Evolutionary conservation across 2,888 invertebrate genomes (phyloP).

Genomic region (Nesidiocoris tenuis): DNA sequence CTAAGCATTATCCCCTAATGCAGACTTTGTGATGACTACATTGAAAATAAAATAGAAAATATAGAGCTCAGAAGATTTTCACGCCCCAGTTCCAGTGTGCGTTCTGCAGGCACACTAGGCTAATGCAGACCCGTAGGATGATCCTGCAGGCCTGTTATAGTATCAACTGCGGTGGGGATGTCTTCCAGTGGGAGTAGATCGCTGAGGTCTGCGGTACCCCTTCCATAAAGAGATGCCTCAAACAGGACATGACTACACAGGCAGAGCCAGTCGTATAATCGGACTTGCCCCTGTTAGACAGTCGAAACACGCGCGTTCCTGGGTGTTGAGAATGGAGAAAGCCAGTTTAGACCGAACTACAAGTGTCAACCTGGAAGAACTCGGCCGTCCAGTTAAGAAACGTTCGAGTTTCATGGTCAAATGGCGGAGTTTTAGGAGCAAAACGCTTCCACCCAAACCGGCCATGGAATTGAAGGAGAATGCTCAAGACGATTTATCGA

Average conservation of each 20-base stretch:
- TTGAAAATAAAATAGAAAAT: no score
- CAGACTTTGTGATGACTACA: no score
- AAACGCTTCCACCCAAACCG: conserved; percentile 31
- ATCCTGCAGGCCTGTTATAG: no score
- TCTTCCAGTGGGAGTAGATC: neutral
- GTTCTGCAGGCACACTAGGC: no score
- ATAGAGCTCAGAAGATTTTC: no score
- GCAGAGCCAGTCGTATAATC: neutral
- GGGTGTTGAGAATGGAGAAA: conserved; percentile 50
- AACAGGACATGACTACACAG: neutral
- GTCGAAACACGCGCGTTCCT: neutral
- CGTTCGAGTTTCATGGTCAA: conserved; percentile 48
- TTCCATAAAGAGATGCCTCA: no score
- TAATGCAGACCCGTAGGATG: no score
- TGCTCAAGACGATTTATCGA: conserved; percentile 44
- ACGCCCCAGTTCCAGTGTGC: no score
- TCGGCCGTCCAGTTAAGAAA: conserved; percentile 46
- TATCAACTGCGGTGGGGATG: no score
- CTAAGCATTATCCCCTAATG: no score
- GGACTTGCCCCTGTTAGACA: neutral
- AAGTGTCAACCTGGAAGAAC: conserved; percentile 55
- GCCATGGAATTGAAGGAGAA: conserved; percentile 45
- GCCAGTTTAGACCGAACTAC: conserved; percentile 56
- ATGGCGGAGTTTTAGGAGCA: conserved; percentile 49
- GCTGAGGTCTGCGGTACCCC: neutral